Evolutionary conservation across 1,140 invertebrate genomes (phyloP).

Genomic region (Conus ventricosus): DNA sequence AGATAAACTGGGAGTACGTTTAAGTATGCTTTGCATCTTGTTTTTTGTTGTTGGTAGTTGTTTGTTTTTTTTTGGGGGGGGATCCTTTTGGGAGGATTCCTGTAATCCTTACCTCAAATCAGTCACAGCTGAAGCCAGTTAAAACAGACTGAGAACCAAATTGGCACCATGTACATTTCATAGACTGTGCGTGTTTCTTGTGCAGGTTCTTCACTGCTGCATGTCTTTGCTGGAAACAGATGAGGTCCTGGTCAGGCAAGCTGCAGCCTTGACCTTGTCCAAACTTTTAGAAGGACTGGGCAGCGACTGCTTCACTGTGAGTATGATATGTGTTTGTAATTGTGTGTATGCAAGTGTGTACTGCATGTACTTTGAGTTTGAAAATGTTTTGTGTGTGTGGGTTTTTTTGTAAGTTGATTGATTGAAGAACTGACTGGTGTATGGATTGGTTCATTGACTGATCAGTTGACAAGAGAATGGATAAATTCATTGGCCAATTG

Average conservation of each 20-base stretch:
- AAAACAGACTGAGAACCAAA: not conserved
- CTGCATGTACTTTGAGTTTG: not conserved
- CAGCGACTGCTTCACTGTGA: slow-evolving; percentile 79
- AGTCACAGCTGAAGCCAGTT: not conserved
- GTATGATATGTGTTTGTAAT: not conserved
- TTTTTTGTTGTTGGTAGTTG: too few relatives aligned
- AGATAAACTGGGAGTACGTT: too few relatives aligned
- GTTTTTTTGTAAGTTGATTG: not conserved
- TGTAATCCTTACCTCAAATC: too few relatives aligned
- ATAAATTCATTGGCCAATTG: too few relatives aligned
- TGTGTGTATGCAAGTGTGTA: not conserved
- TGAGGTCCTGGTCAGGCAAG: slow-evolving; percentile 82
- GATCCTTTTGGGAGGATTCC: too few relatives aligned
- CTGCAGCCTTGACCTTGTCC: slow-evolving; percentile 85
- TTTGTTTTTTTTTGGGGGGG: too few relatives aligned
- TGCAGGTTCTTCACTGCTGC: slow-evolving; percentile 83
- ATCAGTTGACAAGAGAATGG: too few relatives aligned
- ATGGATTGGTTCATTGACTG: too few relatives aligned
- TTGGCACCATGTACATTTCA: not conserved
- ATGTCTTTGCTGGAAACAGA: slow-evolving; percentile 82
- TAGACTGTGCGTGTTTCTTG: not conserved
- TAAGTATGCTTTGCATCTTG: too few relatives aligned
- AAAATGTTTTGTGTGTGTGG: not conserved
- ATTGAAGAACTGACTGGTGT: too few relatives aligned
- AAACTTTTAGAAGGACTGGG: slow-evolving; percentile 85